Evolutionary conservation across 2,113 vertebrate genomes (phyloP).

Genomic region (Saccopteryx leptura): DNA sequence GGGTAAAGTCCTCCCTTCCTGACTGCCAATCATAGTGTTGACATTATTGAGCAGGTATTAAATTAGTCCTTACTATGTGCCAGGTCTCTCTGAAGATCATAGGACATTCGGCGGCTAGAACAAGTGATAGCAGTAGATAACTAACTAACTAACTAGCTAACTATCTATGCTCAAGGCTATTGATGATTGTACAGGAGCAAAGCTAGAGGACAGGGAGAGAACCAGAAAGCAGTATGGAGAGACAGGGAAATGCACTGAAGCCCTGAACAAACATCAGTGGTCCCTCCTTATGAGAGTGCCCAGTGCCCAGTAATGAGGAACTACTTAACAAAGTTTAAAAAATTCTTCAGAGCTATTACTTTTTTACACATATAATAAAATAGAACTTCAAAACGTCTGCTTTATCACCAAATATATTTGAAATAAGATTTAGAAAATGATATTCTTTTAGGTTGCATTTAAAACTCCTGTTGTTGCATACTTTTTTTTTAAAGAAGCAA

Average conservation of each 20-base stretch:
- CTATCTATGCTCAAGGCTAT: neutral
- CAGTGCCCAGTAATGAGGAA: neutral
- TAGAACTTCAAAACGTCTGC: slow-evolving; percentile 53
- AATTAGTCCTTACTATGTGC: neutral
- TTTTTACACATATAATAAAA: slow-evolving; percentile 50
- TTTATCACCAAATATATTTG: slow-evolving; percentile 63
- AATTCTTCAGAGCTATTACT: slow-evolving; percentile 1
- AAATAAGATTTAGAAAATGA: slow-evolving; percentile 68
- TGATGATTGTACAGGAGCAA: slow-evolving; percentile 15
- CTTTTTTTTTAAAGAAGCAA: slow-evolving; percentile 79
- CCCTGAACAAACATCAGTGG: neutral
- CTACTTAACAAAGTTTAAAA: neutral
- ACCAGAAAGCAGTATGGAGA: neutral
- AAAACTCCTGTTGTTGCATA: slow-evolving; percentile 72
- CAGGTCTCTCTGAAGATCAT: neutral
- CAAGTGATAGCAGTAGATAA: neutral
- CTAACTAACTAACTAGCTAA: neutral
- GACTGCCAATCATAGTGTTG: neutral
- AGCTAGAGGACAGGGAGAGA: neutral
- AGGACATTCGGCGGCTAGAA: neutral
- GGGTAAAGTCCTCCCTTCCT: neutral
- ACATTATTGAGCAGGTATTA: neutral
- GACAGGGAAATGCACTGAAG: neutral
- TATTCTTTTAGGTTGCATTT: slow-evolving; percentile 72
- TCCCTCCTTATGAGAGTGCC: neutral